Conservation (phyloP, 2,888 invertebrate species). For the Synergus laeviventris region DNA sequence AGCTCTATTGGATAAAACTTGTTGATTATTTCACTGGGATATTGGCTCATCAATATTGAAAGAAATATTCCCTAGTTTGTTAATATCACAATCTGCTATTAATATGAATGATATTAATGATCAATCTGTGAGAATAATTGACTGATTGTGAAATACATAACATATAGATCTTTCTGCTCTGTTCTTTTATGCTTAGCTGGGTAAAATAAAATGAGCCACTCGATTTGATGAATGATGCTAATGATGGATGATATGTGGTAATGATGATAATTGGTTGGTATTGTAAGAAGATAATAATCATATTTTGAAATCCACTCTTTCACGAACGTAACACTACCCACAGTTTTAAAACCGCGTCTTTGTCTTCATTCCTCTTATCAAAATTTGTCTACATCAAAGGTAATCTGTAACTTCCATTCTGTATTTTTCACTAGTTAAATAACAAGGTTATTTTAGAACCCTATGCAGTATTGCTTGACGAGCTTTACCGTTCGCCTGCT, state of each 20-base stretch:
- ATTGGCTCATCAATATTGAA: background rate
- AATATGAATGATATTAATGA: background rate
- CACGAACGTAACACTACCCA: background rate
- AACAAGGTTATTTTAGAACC: conserved; percentile 9
- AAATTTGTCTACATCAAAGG: background rate
- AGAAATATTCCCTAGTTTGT: background rate
- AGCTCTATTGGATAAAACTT: too few relatives aligned
- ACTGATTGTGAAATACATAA: background rate
- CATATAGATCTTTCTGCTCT: background rate
- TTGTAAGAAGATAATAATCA: background rate
- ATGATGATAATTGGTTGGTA: background rate
- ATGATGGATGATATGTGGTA: background rate
- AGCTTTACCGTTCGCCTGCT: conserved; percentile 23
- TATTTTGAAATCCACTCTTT: background rate
- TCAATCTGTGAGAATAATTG: background rate
- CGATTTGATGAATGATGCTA: background rate
- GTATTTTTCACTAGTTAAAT: conserved; percentile 25
- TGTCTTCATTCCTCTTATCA: conserved; percentile 2
- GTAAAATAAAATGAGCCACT: background rate
- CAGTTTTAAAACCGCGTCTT: background rate
- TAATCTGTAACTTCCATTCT: background rate
- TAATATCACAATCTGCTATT: background rate
- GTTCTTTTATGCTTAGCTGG: background rate
- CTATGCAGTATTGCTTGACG: background rate
- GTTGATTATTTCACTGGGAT: too few relatives aligned